These are phyloP conservation scores for Magallana ariakensis DNA, from an alignment of 1,140 invertebrate genomes.

Conservation along the genomic window DNA sequence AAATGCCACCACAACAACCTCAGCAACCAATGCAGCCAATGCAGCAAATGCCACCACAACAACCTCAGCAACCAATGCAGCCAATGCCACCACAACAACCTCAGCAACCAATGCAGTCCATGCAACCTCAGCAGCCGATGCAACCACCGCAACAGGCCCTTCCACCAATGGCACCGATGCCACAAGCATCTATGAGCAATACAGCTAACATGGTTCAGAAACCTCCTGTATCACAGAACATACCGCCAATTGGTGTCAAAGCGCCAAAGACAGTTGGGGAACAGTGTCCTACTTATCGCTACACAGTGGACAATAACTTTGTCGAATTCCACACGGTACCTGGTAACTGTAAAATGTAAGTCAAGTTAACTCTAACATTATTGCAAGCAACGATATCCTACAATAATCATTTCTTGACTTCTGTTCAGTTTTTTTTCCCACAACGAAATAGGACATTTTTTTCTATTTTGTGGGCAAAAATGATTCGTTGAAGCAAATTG, in stretches of 20 bases:
- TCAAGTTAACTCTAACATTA: background rate
- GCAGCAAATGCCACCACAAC: background rate
- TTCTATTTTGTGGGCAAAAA: background rate
- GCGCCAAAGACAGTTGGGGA: slow-evolving; percentile 11
- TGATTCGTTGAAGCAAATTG: background rate
- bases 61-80: background rate
- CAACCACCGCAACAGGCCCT: background rate
- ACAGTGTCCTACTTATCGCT: slow-evolving; percentile 30
- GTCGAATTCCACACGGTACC: slow-evolving; percentile 39
- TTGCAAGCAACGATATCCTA: background rate
- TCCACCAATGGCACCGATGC: background rate
- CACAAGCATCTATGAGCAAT: background rate
- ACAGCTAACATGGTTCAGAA: background rate
- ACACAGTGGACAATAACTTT: slow-evolving; percentile 41
- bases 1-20: background rate
- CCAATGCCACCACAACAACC: slow-evolving; percentile 7
- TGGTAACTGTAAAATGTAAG: slow-evolving; percentile 41
- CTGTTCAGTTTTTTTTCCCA: too few relatives aligned
- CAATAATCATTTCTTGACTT: background rate
- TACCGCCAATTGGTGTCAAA: background rate
- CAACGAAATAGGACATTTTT: background rate
- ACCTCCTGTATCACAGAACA: slow-evolving; percentile 14
- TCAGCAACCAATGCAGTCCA: background rate
- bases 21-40: background rate
- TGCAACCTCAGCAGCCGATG: slow-evolving; percentile 19